Conservation (phyloP, 2,113 vertebrate genomes). For the Nothoprocta pentlandii region DNA sequence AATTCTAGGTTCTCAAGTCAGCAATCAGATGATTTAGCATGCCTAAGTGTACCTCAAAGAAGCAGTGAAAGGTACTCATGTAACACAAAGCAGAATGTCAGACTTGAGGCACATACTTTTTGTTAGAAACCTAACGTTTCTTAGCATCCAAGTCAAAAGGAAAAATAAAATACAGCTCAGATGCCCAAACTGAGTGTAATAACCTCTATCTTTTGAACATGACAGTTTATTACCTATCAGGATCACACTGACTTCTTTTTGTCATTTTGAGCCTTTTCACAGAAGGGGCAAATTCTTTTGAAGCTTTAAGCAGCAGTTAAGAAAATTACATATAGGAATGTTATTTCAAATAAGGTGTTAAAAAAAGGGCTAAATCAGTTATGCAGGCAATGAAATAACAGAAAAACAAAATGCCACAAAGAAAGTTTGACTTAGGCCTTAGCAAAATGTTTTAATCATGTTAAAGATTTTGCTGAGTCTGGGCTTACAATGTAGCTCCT, state of each 20-base stretch:
- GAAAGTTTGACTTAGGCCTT: not conserved
- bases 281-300: slow-evolving; percentile 10
- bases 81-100: not conserved
- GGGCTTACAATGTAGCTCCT: not conserved
- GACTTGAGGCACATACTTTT: not conserved
- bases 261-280: slow-evolving; percentile 67
- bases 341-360: not conserved
- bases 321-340: not conserved
- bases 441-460: not conserved
- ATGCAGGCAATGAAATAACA: not conserved
- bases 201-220: not conserved
- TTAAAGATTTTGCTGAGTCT: not conserved
- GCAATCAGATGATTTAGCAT: not conserved
- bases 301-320: slow-evolving; percentile 68
- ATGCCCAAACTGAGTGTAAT: not conserved
- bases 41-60: not conserved
- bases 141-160: not conserved
- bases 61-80: not conserved
- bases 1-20: not conserved
- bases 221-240: slow-evolving; percentile 63
- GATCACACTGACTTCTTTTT: slow-evolving; percentile 1
- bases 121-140: not conserved
- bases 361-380: not conserved
- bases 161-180: not conserved
- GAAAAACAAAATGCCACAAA: not conserved